These are phyloP conservation scores for Clarias batrachus DNA, from an alignment of 2,113 vertebrate species.

Conservation along the genomic window DNA sequence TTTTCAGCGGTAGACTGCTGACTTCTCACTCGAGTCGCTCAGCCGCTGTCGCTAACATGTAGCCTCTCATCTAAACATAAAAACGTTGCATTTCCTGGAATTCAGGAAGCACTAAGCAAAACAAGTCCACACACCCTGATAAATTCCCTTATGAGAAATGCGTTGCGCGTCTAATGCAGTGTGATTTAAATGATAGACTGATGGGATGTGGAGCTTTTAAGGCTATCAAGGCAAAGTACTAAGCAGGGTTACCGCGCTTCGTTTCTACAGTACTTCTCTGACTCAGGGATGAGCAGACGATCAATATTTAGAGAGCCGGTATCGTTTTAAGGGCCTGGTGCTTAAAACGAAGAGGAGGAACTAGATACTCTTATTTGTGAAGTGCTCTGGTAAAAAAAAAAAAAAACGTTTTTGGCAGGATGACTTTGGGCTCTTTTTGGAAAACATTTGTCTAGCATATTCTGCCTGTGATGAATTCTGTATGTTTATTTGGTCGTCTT, in stretches of 20 bases:
- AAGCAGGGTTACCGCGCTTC: slow-evolving; percentile 59
- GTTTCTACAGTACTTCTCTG: slow-evolving; percentile 42
- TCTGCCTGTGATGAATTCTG: background rate
- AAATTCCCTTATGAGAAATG: slow-evolving; percentile 7
- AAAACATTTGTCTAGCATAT: slow-evolving; percentile 6
- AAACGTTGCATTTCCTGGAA: slow-evolving; percentile 26
- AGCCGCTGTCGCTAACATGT: background rate
- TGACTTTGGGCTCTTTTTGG: background rate
- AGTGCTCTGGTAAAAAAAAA: slow-evolving; percentile 53
- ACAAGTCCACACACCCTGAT: background rate
- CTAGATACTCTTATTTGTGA: slow-evolving; percentile 49
- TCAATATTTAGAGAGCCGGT: slow-evolving; percentile 57
- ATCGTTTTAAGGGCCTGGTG: slow-evolving; percentile 45
- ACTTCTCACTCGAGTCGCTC: background rate
- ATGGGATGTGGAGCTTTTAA: slow-evolving; percentile 19
- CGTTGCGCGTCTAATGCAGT: slow-evolving; percentile 17
- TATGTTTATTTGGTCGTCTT: background rate
- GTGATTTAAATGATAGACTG: slow-evolving; percentile 17
- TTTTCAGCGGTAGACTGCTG: background rate
- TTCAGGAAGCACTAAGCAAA: slow-evolving; percentile 55
- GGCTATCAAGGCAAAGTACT: slow-evolving; percentile 36
- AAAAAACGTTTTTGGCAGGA: background rate
- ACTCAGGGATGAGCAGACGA: slow-evolving; percentile 44
- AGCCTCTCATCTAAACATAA: background rate
- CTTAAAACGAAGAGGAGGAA: slow-evolving; percentile 74